Evolutionary conservation across 1,140 invertebrate species (phyloP).

Genomic region (Trinorchestia longiramus): DNA sequence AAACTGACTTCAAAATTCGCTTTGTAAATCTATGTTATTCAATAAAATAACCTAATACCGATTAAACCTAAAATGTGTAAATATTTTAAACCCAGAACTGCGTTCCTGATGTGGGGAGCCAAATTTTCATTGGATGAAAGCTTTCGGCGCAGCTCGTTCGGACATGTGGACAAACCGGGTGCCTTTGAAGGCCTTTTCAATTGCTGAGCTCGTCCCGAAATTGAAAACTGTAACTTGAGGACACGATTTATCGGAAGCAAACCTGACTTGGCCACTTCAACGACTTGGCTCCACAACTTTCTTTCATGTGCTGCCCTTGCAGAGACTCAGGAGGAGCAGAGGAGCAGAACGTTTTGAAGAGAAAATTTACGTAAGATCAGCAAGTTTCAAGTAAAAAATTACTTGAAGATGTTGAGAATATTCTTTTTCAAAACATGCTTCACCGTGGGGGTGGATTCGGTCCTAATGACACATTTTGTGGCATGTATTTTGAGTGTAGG

Average conservation of each 20-base stretch:
- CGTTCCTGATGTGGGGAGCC: not conserved
- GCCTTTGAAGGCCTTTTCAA: not conserved
- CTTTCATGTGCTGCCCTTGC: not conserved
- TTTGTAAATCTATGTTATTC: too few relatives aligned
- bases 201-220: not conserved
- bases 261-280: not conserved
- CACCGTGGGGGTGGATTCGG: not conserved
- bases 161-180: not conserved
- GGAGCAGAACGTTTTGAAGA: not conserved
- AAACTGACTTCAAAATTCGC: too few relatives aligned
- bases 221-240: conserved; percentile 1
- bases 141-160: too few relatives aligned
- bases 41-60: not conserved
- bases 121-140: not conserved
- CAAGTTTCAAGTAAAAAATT: not conserved
- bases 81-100: not conserved
- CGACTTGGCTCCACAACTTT: not conserved
- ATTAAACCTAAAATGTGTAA: not conserved
- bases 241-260: not conserved
- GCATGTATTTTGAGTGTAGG: not conserved
- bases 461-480: not conserved
- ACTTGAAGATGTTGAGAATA: not conserved
- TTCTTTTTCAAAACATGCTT: not conserved
- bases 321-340: not conserved
- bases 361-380: not conserved